Percentiles rank a stretch among this genome's conserved stretches.
Conservation (phyloP, 2,888 invertebrate species). For the Gryllus longicercus region DNA sequence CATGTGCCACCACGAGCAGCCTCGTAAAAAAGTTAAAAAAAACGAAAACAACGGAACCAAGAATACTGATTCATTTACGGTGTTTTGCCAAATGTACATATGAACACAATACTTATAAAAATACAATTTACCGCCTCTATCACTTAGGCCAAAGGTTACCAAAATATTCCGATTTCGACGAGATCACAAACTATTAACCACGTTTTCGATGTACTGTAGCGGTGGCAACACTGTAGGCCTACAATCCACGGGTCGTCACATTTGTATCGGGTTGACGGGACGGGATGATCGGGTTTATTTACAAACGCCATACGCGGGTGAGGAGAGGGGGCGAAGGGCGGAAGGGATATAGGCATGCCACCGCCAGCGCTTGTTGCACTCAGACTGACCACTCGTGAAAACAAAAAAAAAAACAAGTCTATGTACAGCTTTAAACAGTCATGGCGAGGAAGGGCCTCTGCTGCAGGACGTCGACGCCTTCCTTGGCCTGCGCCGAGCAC, state of each 20-base stretch:
- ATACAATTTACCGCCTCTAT: background rate
- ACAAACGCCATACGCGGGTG: too few species aligned
- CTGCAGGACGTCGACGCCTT: conserved; percentile 48
- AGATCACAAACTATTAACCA: conserved; percentile 22
- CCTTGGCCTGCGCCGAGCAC: conserved; percentile 55
- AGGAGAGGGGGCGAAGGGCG: too few species aligned
- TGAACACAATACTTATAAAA: conserved; percentile 22
- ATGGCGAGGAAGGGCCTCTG: conserved; percentile 54
- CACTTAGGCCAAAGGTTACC: background rate
- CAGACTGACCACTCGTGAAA: too few species aligned
- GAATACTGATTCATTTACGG: background rate
- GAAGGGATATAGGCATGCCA: too few species aligned
- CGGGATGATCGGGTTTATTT: too few species aligned
- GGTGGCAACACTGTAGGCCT: conserved; percentile 23
- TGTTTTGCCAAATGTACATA: conserved; percentile 5
- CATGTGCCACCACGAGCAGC: background rate
- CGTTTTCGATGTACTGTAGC: background rate
- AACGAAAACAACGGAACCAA: background rate
- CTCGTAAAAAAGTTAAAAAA: background rate
- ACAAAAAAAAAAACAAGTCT: too few species aligned
- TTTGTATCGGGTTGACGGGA: too few species aligned
- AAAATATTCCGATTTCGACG: background rate
- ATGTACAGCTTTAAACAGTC: conserved; percentile 49
- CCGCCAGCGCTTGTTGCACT: too few species aligned
- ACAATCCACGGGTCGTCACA: background rate